Conservation (phyloP, 2,797 vertebrate genomes). For the Moxostoma hubbsi region DNA sequence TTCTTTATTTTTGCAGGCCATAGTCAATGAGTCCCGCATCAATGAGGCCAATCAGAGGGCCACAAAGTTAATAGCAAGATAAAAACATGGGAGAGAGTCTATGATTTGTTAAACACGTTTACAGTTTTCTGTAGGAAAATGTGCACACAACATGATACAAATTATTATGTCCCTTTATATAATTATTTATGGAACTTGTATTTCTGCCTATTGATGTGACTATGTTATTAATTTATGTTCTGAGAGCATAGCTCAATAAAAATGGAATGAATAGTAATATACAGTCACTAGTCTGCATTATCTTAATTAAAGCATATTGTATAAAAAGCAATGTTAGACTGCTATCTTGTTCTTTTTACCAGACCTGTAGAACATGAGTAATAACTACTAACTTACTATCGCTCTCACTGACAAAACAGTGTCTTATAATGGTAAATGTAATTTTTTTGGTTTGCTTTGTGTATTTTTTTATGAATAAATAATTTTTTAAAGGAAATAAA, state of each 20-base stretch:
- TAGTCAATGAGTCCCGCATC: conserved; percentile 81
- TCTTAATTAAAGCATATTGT: neutral
- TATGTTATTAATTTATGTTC: neutral
- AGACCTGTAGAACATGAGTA: conserved; percentile 9
- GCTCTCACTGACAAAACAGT: neutral
- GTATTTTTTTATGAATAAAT: neutral
- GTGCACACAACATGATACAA: neutral
- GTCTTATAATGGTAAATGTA: conserved; percentile 8
- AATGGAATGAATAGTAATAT: neutral
- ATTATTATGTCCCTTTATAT: neutral
- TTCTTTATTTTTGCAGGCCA: conserved; percentile 66
- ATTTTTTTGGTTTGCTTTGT: neutral
- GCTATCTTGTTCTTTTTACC: neutral
- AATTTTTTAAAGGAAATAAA: neutral
- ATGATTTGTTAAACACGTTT: conserved; percentile 3
- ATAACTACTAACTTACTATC: neutral
- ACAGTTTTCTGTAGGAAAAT: conserved; percentile 17
- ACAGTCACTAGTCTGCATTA: neutral
- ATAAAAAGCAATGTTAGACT: neutral
- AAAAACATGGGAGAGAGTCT: conserved; percentile 30
- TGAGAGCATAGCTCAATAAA: neutral
- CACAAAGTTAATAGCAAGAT: conserved; percentile 78
- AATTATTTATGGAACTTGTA: conserved; percentile 6
- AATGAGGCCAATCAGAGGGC: conserved; percentile 81
- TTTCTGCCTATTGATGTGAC: neutral